Base-by-base conservation (phyloP, 2,888 invertebrate genomes). In the Drosophila emarginata region DNA sequence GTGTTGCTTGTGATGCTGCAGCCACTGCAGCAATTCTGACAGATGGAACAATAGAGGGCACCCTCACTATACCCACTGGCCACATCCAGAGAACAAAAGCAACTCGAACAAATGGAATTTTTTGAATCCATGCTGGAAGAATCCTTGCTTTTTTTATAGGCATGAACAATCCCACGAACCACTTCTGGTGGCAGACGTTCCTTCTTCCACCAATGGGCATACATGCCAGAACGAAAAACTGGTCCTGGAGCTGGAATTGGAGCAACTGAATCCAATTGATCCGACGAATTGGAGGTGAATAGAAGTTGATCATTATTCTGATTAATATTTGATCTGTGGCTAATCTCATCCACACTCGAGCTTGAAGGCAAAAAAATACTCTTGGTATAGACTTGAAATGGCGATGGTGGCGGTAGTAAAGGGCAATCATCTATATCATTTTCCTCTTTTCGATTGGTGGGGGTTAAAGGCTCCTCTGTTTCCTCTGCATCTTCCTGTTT, bases 171-270 rank as follows among this genome's bases (percentile, higher is more conserved):
- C 74, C 91, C 93, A 90, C 93, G 91, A 91, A 94, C 92, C 92
- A 94, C 93, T 91, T 93, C 94, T 91, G 93, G 94, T 76, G 96
- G 96, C 90, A 96, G 93, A 90, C 95, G 95, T 90, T 96, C 96
- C 93, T 97, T 97, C 93, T 97, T 95, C 96, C 97, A 97, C 97
- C 97, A 97, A 93, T 97, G 97, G 75, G 96, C 97, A 92, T 97
- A 97, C 92, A 97, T 93, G 89, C 96, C 96, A 56, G 96, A 96
- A 69, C 95, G 95, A 92, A 95, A 97, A 89, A 95, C 77, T 72
- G 80, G 76, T 5, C 72, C 45, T 12, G 45, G 45, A 4, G 45
- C 11, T 45, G 45, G 45, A 2, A 54, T 26, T 18, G 26, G 52
- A 7, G 81, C 77, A 51, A 78, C 78, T 9, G 32, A 5, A 7